Evolutionary conservation across 2,797 vertebrate genomes (phyloP).

Genomic region (Eutrigla gurnardus): DNA sequence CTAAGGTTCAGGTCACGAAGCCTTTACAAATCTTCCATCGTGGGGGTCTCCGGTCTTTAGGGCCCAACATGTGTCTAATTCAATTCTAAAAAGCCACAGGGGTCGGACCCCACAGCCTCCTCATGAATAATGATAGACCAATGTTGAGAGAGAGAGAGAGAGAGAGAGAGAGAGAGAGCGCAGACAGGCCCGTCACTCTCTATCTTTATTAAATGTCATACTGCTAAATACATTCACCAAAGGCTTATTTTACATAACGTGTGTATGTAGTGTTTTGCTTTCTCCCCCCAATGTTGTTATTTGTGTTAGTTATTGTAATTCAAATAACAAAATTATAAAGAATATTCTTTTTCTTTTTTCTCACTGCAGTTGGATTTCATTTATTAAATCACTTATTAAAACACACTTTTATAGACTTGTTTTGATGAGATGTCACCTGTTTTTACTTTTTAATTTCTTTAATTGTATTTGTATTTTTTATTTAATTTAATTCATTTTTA

Average conservation of each 20-base stretch:
- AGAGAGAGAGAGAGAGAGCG: conserved; percentile 29
- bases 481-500: too few species aligned
- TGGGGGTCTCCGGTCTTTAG: conserved; percentile 30
- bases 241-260: conserved; percentile 30
- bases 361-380: not conserved
- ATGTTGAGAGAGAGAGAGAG: conserved; percentile 5
- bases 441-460: too few species aligned
- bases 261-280: conserved; percentile 12
- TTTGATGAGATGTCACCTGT: too few species aligned
- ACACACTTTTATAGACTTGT: too few species aligned
- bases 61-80: conserved; percentile 58
- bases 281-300: not conserved
- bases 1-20: conserved; percentile 25
- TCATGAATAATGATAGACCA: conserved; percentile 50
- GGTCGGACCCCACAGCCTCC: conserved; percentile 40
- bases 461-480: too few species aligned
- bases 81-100: conserved; percentile 55
- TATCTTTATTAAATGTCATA: conserved; percentile 54
- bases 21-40: conserved; percentile 30
- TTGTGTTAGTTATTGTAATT: not conserved
- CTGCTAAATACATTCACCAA: conserved; percentile 48
- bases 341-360: too few species aligned
- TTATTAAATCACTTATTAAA: too few species aligned
- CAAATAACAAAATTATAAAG: not conserved
- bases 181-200: conserved; percentile 58